A percentile compares a stretch with the other conserved stretches of the same genome.
Conservation (phyloP, 2,797 vertebrate species). For the Lophura swinhoii region DNA sequence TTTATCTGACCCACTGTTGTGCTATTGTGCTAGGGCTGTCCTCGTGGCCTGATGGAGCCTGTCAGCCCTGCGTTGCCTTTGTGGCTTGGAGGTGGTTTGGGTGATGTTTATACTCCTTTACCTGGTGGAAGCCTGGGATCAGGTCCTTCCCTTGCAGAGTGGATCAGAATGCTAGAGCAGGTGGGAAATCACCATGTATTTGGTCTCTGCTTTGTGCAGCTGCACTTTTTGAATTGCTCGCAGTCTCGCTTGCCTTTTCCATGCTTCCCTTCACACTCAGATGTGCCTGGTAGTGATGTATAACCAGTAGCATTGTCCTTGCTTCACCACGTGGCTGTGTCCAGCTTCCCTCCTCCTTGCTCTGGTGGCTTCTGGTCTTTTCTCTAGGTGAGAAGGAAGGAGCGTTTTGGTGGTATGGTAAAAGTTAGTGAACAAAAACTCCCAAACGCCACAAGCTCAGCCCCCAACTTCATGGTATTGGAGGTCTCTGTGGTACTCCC, state of each 20-base stretch:
- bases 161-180: background rate
- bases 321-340: background rate
- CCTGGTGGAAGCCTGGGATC: rapidly evolving
- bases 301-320: background rate
- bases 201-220: rapidly evolving
- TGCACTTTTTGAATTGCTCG: background rate
- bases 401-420: background rate
- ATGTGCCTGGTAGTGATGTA: background rate
- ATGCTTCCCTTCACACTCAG: background rate
- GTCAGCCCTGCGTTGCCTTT: rapidly evolving
- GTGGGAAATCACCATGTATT: too few relatives aligned
- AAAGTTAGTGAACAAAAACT: background rate
- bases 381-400: background rate
- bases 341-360: background rate
- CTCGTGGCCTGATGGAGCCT: background rate
- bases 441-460: background rate
- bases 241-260: background rate
- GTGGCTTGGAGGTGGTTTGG: rapidly evolving
- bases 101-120: rapidly evolving
- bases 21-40: rapidly evolving
- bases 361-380: background rate
- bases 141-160: rapidly evolving
- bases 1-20: background rate
- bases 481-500: background rate
- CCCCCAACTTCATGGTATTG: background rate